These are phyloP conservation scores for Tylochromis polylepis DNA, from an alignment of 2,113 vertebrate species.

Conservation along the genomic window DNA sequence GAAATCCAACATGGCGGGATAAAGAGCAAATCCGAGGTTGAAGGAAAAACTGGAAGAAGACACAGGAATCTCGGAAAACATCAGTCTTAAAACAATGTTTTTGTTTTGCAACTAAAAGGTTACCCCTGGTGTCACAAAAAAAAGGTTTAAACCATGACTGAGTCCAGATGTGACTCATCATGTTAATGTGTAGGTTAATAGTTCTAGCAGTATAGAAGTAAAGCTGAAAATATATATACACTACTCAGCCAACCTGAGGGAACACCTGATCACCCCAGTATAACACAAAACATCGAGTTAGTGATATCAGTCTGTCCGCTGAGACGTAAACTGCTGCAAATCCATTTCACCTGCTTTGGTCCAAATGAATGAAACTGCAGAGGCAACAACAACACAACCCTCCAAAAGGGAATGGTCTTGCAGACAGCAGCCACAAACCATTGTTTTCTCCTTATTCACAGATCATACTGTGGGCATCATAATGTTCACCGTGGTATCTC, in stretches of 20 bases:
- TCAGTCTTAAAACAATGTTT: not conserved
- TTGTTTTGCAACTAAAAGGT: no score
- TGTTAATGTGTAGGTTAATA: not conserved
- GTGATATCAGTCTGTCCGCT: not conserved
- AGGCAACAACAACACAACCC: not conserved
- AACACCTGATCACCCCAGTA: not conserved
- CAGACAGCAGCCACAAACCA: not conserved
- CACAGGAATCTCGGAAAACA: not conserved
- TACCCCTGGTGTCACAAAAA: no score
- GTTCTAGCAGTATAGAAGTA: not conserved
- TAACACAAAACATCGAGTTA: not conserved
- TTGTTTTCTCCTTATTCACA: no score
- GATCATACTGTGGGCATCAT: no score
- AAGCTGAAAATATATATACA: not conserved
- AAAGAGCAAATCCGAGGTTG: not conserved
- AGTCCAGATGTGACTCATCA: not conserved
- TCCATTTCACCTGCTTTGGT: not conserved
- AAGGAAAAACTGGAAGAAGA: not conserved
- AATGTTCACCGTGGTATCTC: not conserved
- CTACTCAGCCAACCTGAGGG: not conserved
- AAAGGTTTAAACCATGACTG: no score
- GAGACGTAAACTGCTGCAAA: not conserved
- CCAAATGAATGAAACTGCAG: not conserved
- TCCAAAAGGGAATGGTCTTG: not conserved
- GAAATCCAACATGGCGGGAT: not conserved